Percentiles rank a stretch among this genome's conserved stretches.
Evolutionary conservation across 2,888 invertebrate genomes (phyloP).

Genomic region (Andricus curvator): DNA sequence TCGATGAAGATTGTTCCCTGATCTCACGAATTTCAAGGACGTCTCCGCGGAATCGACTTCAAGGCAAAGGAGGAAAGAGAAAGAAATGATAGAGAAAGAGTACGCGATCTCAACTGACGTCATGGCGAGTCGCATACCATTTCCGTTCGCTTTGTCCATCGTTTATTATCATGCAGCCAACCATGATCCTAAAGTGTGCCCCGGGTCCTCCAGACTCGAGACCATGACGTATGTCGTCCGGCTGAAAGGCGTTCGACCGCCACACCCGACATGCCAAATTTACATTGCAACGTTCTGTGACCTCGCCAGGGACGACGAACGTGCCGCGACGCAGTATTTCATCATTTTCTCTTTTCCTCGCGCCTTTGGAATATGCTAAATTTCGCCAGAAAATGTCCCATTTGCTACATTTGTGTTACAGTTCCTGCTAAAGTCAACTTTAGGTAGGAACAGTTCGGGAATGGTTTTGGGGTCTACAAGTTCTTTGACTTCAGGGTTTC

Average conservation of each 20-base stretch:
- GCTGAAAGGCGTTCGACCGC: constrained; percentile 50
- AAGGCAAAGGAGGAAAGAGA: constrained; percentile 56
- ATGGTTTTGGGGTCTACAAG: background rate
- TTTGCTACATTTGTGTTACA: background rate
- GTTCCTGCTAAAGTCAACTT: background rate
- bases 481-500: background rate
- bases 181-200: constrained; percentile 45
- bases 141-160: constrained; percentile 60
- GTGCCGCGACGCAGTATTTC: constrained; percentile 40
- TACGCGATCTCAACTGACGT: constrained; percentile 59
- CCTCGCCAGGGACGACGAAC: constrained; percentile 45
- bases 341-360: constrained; percentile 3
- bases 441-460: background rate
- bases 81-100: constrained; percentile 59
- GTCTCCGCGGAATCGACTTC: constrained; percentile 73
- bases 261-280: constrained; percentile 57
- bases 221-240: constrained; percentile 51
- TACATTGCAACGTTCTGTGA: constrained; percentile 54
- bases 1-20: constrained; percentile 69
- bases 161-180: constrained; percentile 44
- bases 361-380: background rate
- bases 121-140: constrained; percentile 61
- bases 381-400: background rate
- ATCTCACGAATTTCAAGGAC: constrained; percentile 77
- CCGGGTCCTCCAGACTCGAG: constrained; percentile 51